Percentiles rank a stretch among this genome's conserved stretches.
phyloP scores from a whole-genome alignment of 2,113 vertebrate species.

The Myotis yumanensis region DNA sequence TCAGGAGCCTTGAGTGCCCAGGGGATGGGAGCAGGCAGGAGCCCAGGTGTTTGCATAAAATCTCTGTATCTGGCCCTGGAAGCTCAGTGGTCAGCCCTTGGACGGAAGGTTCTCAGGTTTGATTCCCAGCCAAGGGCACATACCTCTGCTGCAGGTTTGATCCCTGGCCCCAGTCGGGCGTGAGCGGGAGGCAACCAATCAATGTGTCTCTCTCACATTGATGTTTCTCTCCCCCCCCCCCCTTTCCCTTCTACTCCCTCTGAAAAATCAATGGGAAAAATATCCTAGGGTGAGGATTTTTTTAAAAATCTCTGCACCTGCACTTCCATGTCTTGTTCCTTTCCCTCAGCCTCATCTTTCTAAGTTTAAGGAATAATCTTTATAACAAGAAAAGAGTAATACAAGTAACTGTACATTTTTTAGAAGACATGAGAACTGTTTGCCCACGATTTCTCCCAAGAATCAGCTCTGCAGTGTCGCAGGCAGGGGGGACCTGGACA shows the following conservation, averaged over 20 bases:
- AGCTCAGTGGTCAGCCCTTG: too few relatives aligned
- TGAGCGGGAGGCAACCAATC: too few relatives aligned
- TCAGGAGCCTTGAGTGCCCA: background rate
- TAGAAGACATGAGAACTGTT: background rate
- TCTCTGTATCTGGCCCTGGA: too few relatives aligned
- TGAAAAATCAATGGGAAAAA: too few relatives aligned
- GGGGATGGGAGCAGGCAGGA: fast-evolving
- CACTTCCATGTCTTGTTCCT: background rate
- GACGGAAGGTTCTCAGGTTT: too few relatives aligned
- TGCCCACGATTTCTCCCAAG: background rate
- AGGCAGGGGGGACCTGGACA: fast-evolving
- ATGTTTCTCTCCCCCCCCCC: too few relatives aligned
- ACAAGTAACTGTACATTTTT: background rate
- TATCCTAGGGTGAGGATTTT: too few relatives aligned
- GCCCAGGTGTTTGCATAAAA: fast-evolving
- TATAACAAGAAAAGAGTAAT: background rate
- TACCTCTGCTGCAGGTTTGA: too few relatives aligned
- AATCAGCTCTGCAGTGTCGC: fast-evolving
- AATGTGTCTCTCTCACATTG: too few relatives aligned
- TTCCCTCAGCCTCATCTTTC: background rate
- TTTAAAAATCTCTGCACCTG: background rate
- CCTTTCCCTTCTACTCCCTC: too few relatives aligned
- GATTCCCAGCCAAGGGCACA: too few relatives aligned
- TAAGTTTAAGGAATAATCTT: background rate
- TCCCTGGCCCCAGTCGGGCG: too few relatives aligned